phyloP scores from a whole-genome alignment of 2,888 invertebrate genomes.

The Lysandra bellargus region DNA sequence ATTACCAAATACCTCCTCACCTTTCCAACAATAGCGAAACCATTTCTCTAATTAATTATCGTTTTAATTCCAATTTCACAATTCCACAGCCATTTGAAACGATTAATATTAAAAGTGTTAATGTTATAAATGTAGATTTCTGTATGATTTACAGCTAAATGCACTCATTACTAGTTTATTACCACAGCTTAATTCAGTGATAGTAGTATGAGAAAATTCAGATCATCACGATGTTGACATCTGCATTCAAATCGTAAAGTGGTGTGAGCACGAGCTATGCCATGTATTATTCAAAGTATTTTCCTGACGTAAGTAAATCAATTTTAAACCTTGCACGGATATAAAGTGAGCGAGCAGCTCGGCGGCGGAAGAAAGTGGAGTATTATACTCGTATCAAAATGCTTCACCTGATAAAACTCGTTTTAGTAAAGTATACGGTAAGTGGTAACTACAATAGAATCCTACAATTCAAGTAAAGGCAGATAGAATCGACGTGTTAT shows the following conservation, averaged over 20 bases:
- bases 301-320: slow-evolving; percentile 6
- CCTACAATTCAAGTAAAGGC: neutral
- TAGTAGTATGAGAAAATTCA: neutral
- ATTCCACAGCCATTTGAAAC: slow-evolving; percentile 11
- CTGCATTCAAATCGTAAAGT: neutral
- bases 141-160: neutral
- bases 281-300: slow-evolving; percentile 6
- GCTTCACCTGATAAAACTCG: no score
- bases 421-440: neutral
- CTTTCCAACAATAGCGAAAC: slow-evolving; percentile 19
- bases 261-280: neutral
- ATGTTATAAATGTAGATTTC: neutral
- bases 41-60: slow-evolving; percentile 21
- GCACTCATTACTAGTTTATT: neutral
- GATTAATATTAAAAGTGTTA: neutral
- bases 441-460: neutral
- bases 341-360: neutral
- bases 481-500: no score
- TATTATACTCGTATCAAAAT: neutral
- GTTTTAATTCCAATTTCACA: slow-evolving; percentile 10
- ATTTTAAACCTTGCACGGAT: slow-evolving; percentile 9
- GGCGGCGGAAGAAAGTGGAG: neutral
- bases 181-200: neutral
- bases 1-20: slow-evolving; percentile 22
- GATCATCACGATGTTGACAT: neutral